phyloP scores from a whole-genome alignment of 2,888 invertebrate species.

The Tetanocera ferruginea region DNA sequence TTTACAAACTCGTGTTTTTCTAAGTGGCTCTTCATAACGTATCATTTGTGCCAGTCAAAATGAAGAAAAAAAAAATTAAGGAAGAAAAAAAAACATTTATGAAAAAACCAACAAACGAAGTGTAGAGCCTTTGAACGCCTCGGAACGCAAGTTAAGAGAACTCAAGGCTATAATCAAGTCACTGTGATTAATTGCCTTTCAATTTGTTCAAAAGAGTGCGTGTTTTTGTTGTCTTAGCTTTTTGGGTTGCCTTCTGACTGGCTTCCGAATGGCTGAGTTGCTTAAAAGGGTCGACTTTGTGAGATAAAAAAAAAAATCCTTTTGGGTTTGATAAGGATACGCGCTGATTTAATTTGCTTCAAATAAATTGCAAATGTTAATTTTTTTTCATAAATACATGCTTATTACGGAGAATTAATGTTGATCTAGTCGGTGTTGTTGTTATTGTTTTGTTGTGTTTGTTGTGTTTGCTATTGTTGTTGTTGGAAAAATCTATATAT shows the following conservation, averaged over 20 bases:
- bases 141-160: not conserved
- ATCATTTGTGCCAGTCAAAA: slow-evolving; percentile 1
- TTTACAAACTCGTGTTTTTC: slow-evolving; percentile 5
- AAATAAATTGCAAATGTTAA: slow-evolving; percentile 26
- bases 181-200: slow-evolving; percentile 63
- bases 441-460: too few species aligned
- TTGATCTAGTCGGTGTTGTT: too few species aligned
- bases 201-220: slow-evolving; percentile 49
- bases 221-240: not conserved
- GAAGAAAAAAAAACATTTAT: not conserved
- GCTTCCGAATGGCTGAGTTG: not conserved
- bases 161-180: slow-evolving; percentile 51
- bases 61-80: not conserved
- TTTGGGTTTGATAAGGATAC: slow-evolving; percentile 53
- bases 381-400: not conserved
- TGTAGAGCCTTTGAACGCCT: not conserved
- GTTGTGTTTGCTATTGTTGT: too few species aligned
- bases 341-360: slow-evolving; percentile 62
- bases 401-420: not conserved
- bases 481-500: not conserved
- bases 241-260: not conserved
- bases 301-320: not conserved
- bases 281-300: not conserved
- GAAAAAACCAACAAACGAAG: not conserved
- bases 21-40: slow-evolving; percentile 8